Evolutionary conservation across 2,888 invertebrate genomes (phyloP).

Genomic region (Tineola bisselliella): DNA sequence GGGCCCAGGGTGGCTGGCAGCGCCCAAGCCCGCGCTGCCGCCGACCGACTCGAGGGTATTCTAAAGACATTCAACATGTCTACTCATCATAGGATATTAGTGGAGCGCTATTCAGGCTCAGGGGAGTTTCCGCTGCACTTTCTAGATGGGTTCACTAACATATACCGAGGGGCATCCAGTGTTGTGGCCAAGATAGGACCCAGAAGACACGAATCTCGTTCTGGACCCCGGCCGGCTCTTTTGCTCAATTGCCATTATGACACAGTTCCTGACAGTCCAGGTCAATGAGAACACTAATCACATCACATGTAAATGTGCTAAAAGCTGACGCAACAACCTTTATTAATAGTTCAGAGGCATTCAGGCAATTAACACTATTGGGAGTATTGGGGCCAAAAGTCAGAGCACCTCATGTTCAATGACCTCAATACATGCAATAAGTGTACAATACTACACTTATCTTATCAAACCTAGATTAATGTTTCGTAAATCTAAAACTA

Average conservation of each 20-base stretch:
- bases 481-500: too few species aligned
- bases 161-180: constrained; percentile 84
- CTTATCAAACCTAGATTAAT: background rate
- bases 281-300: constrained; percentile 26
- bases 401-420: too few species aligned
- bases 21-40: background rate
- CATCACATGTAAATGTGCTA: too few species aligned
- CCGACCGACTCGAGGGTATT: constrained; percentile 55
- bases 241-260: constrained; percentile 94
- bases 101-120: constrained; percentile 74
- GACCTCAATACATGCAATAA: too few species aligned
- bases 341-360: too few species aligned
- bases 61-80: constrained; percentile 56
- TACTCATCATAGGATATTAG: constrained; percentile 62
- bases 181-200: constrained; percentile 70
- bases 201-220: constrained; percentile 46
- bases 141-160: constrained; percentile 82
- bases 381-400: too few species aligned
- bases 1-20: constrained; percentile 60
- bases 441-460: too few species aligned
- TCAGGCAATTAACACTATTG: too few species aligned
- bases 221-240: constrained; percentile 67
- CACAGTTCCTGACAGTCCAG: constrained; percentile 87
- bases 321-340: too few species aligned
- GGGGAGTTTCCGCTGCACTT: constrained; percentile 82